A percentile compares a stretch with the other conserved stretches of the same genome.
These are phyloP conservation scores for Hippopotamus amphibius DNA, from an alignment of 2,113 vertebrate species.

Conservation along the genomic window DNA sequence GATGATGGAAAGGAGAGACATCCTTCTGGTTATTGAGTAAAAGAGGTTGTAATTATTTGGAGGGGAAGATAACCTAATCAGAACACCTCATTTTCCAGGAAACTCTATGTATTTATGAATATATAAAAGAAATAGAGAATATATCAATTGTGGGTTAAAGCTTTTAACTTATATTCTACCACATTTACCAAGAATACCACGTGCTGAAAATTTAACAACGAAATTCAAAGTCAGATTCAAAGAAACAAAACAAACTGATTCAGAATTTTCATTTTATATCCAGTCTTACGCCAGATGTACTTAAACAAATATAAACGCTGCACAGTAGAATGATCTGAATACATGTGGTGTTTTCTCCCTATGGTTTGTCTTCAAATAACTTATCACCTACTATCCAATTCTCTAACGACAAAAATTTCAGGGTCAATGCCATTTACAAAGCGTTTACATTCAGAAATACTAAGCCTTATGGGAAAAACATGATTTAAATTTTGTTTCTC, in stretches of 20 bases:
- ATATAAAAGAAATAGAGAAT: background rate
- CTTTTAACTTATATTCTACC: background rate
- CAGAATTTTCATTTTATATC: background rate
- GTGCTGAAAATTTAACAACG: background rate
- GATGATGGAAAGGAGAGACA: background rate
- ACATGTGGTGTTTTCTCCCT: background rate
- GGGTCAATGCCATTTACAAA: background rate
- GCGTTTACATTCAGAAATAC: background rate
- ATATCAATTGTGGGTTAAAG: background rate
- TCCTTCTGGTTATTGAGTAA: background rate
- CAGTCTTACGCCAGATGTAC: background rate
- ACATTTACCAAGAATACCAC: background rate
- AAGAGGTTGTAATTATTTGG: background rate
- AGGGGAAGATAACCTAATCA: background rate
- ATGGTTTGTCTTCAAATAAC: background rate
- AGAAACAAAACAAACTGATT: conserved; percentile 6
- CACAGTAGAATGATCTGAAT: background rate
- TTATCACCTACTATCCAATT: background rate
- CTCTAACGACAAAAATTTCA: conserved; percentile 17
- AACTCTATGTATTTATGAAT: background rate
- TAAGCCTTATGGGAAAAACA: background rate
- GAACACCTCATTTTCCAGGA: background rate
- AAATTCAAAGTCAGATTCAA: background rate
- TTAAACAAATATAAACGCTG: background rate
- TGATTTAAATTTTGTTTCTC: background rate